phyloP scores from a whole-genome alignment of 1,140 invertebrate species.

The Drosophila arizonae region DNA sequence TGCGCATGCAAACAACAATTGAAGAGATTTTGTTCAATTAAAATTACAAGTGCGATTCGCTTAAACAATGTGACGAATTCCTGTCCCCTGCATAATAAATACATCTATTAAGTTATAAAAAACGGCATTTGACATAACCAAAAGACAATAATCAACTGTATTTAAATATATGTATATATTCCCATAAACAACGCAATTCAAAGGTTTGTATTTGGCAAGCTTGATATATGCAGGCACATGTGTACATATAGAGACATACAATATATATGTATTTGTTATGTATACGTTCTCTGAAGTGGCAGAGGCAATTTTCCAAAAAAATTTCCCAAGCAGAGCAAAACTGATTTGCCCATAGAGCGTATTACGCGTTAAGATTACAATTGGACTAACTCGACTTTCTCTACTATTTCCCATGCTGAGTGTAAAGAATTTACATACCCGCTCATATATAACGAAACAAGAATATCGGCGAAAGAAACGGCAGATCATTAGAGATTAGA shows the following conservation, averaged over 20 bases:
- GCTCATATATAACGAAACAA: too few relatives aligned
- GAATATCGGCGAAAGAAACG: too few relatives aligned
- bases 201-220: conserved; percentile 1
- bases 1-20: not conserved
- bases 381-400: too few relatives aligned
- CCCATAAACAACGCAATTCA: not conserved
- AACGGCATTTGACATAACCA: not conserved
- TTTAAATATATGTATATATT: not conserved
- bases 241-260: not conserved
- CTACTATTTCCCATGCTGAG: too few relatives aligned
- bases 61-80: conserved; percentile 24
- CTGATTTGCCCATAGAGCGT: not conserved
- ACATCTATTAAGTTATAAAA: not conserved
- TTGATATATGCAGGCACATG: not conserved
- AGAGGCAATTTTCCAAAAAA: too few relatives aligned
- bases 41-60: conserved; percentile 19
- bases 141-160: not conserved
- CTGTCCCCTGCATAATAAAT: conserved; percentile 10
- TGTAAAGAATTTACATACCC: too few relatives aligned
- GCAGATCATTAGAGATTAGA: too few relatives aligned
- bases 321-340: not conserved
- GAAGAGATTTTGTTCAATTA: conserved; percentile 6
- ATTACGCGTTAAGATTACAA: too few relatives aligned
- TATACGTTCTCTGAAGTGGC: not conserved
- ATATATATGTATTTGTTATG: not conserved